These are phyloP conservation scores for Lycaena phlaeas DNA, from an alignment of 2,888 invertebrate genomes.

Conservation along the genomic window DNA sequence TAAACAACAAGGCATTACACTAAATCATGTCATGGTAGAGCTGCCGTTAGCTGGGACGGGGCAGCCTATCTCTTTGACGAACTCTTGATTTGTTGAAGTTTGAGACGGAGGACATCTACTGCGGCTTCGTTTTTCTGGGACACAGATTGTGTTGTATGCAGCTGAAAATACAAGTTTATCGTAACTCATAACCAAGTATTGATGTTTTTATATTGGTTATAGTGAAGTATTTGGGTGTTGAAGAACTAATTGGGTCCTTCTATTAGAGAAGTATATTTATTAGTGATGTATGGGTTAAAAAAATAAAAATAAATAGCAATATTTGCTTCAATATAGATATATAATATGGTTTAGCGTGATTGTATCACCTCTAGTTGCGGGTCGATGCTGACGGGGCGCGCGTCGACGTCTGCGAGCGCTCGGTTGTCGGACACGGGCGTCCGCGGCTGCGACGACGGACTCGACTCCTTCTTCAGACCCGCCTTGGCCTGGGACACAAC, in stretches of 20 bases:
- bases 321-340: too few species aligned
- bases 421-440: slow-evolving; percentile 57
- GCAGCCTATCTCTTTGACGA: slow-evolving; percentile 62
- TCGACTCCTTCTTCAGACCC: slow-evolving; percentile 51
- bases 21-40: slow-evolving; percentile 11
- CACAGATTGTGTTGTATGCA: slow-evolving; percentile 48
- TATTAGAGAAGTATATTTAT: too few species aligned
- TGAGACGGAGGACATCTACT: slow-evolving; percentile 61
- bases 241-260: too few species aligned
- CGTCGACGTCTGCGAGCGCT: slow-evolving; percentile 48
- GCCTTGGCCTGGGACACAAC: slow-evolving; percentile 49
- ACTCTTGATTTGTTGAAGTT: slow-evolving; percentile 67
- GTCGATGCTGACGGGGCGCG: slow-evolving; percentile 54
- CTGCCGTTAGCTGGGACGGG: neutral
- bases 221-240: too few species aligned
- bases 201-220: too few species aligned
- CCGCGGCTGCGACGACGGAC: slow-evolving; percentile 51
- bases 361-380: slow-evolving; percentile 62
- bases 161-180: slow-evolving; percentile 37
- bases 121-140: slow-evolving; percentile 60
- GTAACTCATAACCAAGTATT: too few species aligned
- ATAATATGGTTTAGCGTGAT: too few species aligned
- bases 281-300: too few species aligned
- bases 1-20: neutral
- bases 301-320: too few species aligned